Conservation (phyloP, 1,140 invertebrate genomes). For the Meteorus sp. region DNA sequence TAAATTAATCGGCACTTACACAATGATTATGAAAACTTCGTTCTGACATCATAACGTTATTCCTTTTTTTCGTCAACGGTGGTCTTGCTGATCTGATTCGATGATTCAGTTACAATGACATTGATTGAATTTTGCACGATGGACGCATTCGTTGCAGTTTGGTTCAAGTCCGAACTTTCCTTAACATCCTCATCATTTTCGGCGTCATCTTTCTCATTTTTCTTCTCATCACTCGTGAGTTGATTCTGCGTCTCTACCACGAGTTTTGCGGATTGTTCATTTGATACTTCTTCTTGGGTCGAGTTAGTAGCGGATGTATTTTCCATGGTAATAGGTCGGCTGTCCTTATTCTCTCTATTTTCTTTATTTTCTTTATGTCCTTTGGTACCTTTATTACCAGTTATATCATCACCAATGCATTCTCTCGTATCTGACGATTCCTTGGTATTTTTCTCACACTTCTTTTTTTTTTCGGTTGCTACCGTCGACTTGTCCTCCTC, state of each 20-base stretch:
- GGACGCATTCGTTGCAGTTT: slow-evolving; percentile 46
- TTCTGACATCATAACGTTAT: slow-evolving; percentile 46
- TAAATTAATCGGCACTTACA: slow-evolving; percentile 31
- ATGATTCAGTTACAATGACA: slow-evolving; percentile 38
- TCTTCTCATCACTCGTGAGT: slow-evolving; percentile 44
- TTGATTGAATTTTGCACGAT: slow-evolving; percentile 33
- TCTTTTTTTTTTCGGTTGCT: slow-evolving; percentile 43
- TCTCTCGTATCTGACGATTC: too few species aligned
- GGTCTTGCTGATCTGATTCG: slow-evolving; percentile 42
- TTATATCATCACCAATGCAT: too few species aligned
- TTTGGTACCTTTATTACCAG: too few species aligned
- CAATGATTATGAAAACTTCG: slow-evolving; percentile 30
- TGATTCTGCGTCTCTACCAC: slow-evolving; percentile 39
- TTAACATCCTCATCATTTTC: slow-evolving; percentile 45
- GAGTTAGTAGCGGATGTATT: too few species aligned
- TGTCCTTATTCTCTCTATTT: too few species aligned
- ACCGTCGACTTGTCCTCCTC: slow-evolving; percentile 44
- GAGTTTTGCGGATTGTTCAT: too few species aligned
- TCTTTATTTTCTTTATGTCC: too few species aligned
- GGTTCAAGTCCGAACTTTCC: slow-evolving; percentile 54
- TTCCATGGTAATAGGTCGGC: too few species aligned
- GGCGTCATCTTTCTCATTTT: slow-evolving; percentile 46
- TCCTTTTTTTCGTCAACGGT: slow-evolving; percentile 53
- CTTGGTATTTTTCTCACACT: too few species aligned
- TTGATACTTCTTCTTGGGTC: too few species aligned